Evolutionary conservation across 1,140 invertebrate species (phyloP), one percentile per base, ranked within the genome.

Genomic region (Ectropis grisescens): DNA sequence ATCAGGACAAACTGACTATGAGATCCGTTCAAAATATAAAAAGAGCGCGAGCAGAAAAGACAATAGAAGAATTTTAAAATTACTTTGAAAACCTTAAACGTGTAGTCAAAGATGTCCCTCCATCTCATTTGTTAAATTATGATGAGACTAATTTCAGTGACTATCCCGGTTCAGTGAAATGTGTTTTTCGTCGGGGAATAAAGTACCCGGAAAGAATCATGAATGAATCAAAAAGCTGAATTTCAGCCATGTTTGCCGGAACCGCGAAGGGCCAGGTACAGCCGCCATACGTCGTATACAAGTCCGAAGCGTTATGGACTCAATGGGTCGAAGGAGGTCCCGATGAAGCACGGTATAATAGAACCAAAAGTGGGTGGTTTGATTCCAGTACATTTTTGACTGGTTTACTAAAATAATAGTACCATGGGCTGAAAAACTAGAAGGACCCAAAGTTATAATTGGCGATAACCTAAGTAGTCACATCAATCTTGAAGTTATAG

Each of bases 111-210:
- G 28, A 12, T 29, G 11, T 29, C 6, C 16, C 16, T 4, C 16
- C 16, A 3, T 4, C 16, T 19, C 16, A 19, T 19, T 4, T 19
- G 3, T 19, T 68, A 7, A 83, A 83, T 42, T 83, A 62, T 50
- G 78, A 83, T 45, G 64, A 82, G 44, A 82, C 66, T 2, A 78
- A 80, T 44, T 45, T 74, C 9, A 50, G 38, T 1, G 71, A 80
- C 44, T 55, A 82, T 49, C 59, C 61, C 9, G 65, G 68, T 1
- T 27, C 35, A 11, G 32, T 46, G 44, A 66, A 41, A 19, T 19
- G 3, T 19, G 8, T 19, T 19, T 19, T 19, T 8, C 16, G 16
- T 4, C 16, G 16, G 3, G 53, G 51, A 6, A 41, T 33, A 10
- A 72, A 74, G 41, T 48, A 71, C 33, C 54, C 57, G 7, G 59